These are phyloP conservation scores for Cosmorhoe ocellata DNA, from an alignment of 2,888 invertebrate genomes.

Conservation along the genomic window DNA sequence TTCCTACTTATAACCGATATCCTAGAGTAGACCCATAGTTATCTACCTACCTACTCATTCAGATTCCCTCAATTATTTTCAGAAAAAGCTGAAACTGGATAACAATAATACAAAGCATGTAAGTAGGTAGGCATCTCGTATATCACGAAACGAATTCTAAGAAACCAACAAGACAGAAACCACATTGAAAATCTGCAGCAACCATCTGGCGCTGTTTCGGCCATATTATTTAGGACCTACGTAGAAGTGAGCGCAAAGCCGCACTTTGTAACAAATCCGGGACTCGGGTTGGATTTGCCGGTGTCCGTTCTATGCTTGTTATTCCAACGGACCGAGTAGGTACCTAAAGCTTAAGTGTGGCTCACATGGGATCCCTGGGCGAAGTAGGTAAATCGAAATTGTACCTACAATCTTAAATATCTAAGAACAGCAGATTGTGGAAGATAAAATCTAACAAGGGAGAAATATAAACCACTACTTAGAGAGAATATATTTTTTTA, in stretches of 20 bases:
- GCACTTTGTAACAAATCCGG: conserved; percentile 75
- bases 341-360: conserved; percentile 47
- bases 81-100: background rate
- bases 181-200: conserved; percentile 60
- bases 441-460: too few species aligned
- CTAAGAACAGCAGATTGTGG: too few species aligned
- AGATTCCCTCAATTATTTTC: too few species aligned
- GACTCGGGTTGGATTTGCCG: conserved; percentile 69
- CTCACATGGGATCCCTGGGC: conserved; percentile 35
- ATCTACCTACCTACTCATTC: too few species aligned
- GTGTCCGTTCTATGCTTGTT: conserved; percentile 73
- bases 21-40: too few species aligned
- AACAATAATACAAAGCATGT: too few species aligned
- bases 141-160: conserved; percentile 5
- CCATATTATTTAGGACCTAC: too few species aligned
- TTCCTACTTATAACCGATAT: too few species aligned
- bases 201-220: conserved; percentile 63
- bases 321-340: conserved; percentile 56
- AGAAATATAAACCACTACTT: too few species aligned
- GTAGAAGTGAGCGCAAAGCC: conserved; percentile 65
- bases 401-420: conserved; percentile 20
- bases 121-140: too few species aligned
- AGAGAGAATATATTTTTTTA: too few species aligned
- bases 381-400: conserved; percentile 17
- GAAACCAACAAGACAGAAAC: conserved; percentile 48